Conservation (phyloP, 2,113 vertebrate species). For the Dipodomys spectabilis region DNA sequence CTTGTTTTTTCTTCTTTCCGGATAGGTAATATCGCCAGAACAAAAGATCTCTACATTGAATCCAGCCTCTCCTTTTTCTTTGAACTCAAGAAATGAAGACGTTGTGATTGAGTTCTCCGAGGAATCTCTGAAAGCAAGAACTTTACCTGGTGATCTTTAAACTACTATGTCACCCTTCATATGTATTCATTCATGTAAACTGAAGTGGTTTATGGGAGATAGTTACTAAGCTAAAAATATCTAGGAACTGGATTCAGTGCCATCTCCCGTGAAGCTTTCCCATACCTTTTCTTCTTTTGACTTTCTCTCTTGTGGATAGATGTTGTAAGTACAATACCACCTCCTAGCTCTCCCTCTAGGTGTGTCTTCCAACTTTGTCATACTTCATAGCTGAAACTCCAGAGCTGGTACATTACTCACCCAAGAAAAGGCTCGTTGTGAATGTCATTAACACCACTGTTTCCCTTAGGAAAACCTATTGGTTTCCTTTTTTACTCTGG, state of each 20-base stretch:
- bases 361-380: not conserved
- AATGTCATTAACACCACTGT: not conserved
- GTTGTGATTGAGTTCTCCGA: slow-evolving; percentile 20
- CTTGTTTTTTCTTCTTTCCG: slow-evolving; percentile 30
- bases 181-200: not conserved
- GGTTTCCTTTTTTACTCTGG: not conserved
- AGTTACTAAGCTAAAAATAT: not conserved
- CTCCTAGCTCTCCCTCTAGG: not conserved
- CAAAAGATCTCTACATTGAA: slow-evolving; percentile 25
- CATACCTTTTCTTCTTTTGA: not conserved
- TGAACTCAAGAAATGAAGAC: slow-evolving; percentile 69
- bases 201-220: not conserved
- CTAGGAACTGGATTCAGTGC: not conserved
- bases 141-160: slow-evolving; percentile 50
- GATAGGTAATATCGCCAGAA: slow-evolving; percentile 72
- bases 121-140: slow-evolving; percentile 45
- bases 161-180: not conserved
- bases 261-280: not conserved
- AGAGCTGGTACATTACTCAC: not conserved
- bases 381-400: not conserved
- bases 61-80: slow-evolving; percentile 56
- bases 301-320: not conserved
- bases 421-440: not conserved
- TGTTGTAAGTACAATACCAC: not conserved
- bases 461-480: not conserved